A percentile compares a stretch with the other conserved stretches of the same genome.
These are phyloP conservation scores for Aphelenchoides avenae DNA, from an alignment of 1,140 invertebrate species.

Conservation along the genomic window DNA sequence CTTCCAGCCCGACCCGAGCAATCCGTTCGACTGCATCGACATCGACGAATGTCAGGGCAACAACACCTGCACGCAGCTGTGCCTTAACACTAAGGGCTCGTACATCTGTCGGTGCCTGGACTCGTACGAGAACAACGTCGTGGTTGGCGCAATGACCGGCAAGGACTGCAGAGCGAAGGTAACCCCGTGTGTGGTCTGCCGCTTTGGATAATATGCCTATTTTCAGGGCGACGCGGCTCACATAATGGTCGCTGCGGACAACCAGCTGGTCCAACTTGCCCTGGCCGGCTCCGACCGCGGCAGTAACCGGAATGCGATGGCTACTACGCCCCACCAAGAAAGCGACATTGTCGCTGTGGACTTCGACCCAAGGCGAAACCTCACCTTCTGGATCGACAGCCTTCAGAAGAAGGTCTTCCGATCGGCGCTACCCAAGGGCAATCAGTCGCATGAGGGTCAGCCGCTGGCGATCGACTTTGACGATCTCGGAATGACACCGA, in stretches of 20 bases:
- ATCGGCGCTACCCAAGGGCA: constrained; percentile 53
- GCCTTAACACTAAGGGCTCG: constrained; percentile 87
- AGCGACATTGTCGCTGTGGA: constrained; percentile 56
- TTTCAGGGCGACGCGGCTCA: constrained; percentile 49
- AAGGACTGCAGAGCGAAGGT: constrained; percentile 60
- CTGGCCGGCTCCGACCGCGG: constrained; percentile 42
- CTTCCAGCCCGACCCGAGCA: constrained; percentile 51
- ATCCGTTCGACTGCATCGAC: constrained; percentile 65
- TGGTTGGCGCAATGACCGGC: constrained; percentile 57
- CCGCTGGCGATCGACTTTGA: constrained; percentile 51
- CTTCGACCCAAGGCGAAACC: constrained; percentile 48
- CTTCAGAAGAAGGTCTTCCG: constrained; percentile 40
- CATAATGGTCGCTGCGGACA: constrained; percentile 52
- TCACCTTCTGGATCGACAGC: constrained; percentile 58
- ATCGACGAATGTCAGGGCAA: constrained; percentile 90
- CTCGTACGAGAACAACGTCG: constrained; percentile 71
- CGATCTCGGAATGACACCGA: constrained; percentile 36
- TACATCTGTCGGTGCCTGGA: constrained; percentile 94
- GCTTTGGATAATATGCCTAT: background rate
- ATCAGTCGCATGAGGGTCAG: constrained; percentile 58
- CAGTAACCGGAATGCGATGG: constrained; percentile 47
- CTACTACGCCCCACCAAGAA: constrained; percentile 31
- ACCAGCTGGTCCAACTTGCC: constrained; percentile 48
- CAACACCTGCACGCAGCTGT: constrained; percentile 87
- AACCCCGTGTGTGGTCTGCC: background rate